Evolutionary conservation across 53 echinoderm and acorn worm species (phyloP), one percentile per base, ranked within the genome.

Genomic region (Temnopleurus reevesii): DNA sequence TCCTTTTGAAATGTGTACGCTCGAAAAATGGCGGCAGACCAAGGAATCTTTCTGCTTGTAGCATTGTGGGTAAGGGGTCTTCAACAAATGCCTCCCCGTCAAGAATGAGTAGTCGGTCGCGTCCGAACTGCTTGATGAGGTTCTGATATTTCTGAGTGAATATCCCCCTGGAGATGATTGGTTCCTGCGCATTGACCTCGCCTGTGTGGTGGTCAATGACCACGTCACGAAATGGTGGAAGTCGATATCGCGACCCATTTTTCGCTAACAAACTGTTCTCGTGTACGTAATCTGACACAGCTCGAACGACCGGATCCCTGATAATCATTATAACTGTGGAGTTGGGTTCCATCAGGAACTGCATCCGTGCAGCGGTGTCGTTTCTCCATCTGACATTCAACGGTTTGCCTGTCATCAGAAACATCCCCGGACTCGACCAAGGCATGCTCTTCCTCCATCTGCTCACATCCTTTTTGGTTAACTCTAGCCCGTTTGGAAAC

Each of bases 51-150:
- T 83, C 83, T 24, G 38, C 12, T 53, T 54, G 31, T 36, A n/a
- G 49, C 83, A 83, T 83, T 34, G 35, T 55, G 5, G 83, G 83
- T 5, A 54, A 47, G 30, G 83, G 83, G 55, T 83, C 83, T 1
- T 83, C 30, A 26, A 83, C 28, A 34, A 83, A 83, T 3, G 83
- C 83, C 19, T 81, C 81, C 1, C 81, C 83, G 51, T 83, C 83
- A 35, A 83, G 53, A 31, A 83, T 28, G 7, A 83, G 83, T 8
- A 83, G 12, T 27, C 51, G 83, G 38, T 83, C 56, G 10, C 51
- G 83, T 26, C 35, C 55, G 8, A 49, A n/a, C 4, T 29, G 28
- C 15, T 23, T 83, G 2, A 8, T 30, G 5, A 36, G 0, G 12
- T 2, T 21, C 18, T 35, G 53, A 21, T 19, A 36, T 10, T 2